Conservation (phyloP, 1,140 invertebrate genomes). For the Fopius arisanus region DNA sequence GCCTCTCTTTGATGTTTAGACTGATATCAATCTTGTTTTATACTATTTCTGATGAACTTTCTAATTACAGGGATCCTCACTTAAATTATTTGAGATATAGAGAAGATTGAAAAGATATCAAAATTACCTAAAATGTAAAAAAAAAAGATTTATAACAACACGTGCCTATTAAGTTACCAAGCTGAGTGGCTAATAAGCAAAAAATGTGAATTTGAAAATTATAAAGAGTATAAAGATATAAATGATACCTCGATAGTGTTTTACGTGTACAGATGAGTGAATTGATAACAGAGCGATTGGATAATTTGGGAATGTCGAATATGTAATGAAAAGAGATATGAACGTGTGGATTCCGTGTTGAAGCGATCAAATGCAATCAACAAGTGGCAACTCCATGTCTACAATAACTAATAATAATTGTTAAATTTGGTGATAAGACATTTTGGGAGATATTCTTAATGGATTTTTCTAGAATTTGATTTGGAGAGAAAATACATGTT, state of each 20-base stretch:
- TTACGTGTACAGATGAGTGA: neutral
- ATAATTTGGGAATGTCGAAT: neutral
- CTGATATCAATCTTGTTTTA: neutral
- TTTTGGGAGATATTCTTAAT: too few relatives aligned
- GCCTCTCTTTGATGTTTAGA: neutral
- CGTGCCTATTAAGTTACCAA: slow-evolving; percentile 30
- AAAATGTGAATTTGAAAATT: neutral
- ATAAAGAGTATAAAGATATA: neutral
- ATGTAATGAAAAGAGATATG: too few relatives aligned
- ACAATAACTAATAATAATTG: too few relatives aligned
- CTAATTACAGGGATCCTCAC: neutral
- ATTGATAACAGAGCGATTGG: neutral
- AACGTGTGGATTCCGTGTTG: too few relatives aligned
- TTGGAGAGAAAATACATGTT: too few relatives aligned
- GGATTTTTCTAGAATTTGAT: too few relatives aligned
- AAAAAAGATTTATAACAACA: slow-evolving; percentile 2
- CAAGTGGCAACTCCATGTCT: too few relatives aligned
- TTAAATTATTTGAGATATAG: neutral
- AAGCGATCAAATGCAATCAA: too few relatives aligned
- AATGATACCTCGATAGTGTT: neutral
- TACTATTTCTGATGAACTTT: neutral
- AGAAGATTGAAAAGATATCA: neutral
- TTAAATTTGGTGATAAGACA: too few relatives aligned
- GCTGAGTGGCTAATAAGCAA: neutral
- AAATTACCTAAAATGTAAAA: neutral